These are phyloP conservation scores for Spea bombifrons DNA, from an alignment of 2,113 vertebrate genomes.

Conservation along the genomic window DNA sequence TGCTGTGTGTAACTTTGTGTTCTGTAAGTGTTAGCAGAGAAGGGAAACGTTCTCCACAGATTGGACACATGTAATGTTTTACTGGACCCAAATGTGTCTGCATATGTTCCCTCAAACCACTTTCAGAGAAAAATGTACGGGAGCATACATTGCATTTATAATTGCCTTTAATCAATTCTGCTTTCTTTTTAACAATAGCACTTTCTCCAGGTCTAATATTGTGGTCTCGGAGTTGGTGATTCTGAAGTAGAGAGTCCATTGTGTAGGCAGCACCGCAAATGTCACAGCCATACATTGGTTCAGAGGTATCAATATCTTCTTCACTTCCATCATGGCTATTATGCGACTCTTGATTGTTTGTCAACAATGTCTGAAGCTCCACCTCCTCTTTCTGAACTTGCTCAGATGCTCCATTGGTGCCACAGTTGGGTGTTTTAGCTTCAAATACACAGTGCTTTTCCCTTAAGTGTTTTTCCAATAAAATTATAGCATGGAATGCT, in stretches of 20 bases:
- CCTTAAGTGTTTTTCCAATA: conserved; percentile 91
- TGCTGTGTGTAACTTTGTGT: conserved; percentile 98
- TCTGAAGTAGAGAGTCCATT: conserved; percentile 95
- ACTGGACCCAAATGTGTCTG: conserved; percentile 97
- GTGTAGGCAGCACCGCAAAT: conserved; percentile 98
- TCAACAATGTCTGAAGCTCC: conserved; percentile 83
- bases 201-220: conserved; percentile 96
- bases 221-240: conserved; percentile 95
- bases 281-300: conserved; percentile 94
- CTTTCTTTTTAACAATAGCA: conserved; percentile 91
- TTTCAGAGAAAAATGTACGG: conserved; percentile 97
- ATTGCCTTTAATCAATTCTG: conserved; percentile 96
- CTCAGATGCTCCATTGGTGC: conserved; percentile 82
- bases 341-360: conserved; percentile 90
- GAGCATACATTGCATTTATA: conserved; percentile 98
- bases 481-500: conserved; percentile 92
- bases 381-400: conserved; percentile 87
- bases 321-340: conserved; percentile 91
- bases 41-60: conserved; percentile 95
- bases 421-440: conserved; percentile 86
- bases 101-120: conserved; percentile 93
- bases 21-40: conserved; percentile 96
- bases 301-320: conserved; percentile 88
- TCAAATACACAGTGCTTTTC: conserved; percentile 95
- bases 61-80: conserved; percentile 99